Evolutionary conservation across 2,888 invertebrate genomes (phyloP).

Genomic region (Melinaea menophilus): DNA sequence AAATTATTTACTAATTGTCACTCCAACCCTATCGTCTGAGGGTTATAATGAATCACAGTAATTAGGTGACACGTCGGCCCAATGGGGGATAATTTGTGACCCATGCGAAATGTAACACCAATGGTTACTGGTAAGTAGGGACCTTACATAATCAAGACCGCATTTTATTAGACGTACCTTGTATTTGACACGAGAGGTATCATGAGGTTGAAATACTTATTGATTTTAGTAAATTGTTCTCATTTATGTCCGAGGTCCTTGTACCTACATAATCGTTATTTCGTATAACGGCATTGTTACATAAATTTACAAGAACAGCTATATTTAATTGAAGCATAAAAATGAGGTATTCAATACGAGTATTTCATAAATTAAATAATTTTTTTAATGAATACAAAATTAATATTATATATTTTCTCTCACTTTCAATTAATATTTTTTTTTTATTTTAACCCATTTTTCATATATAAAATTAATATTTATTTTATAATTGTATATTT

Average conservation of each 20-base stretch:
- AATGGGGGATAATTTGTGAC: conserved; percentile 60
- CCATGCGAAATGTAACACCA: conserved; percentile 57
- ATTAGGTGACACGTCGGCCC: conserved; percentile 34
- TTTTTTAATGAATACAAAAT: no score
- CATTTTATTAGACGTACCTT: neutral
- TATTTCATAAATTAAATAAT: no score
- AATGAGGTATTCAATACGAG: no score
- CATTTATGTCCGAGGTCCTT: neutral
- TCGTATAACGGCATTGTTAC: no score
- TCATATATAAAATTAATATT: no score
- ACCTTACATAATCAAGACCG: conserved; percentile 7
- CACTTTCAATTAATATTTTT: no score
- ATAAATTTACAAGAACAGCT: no score
- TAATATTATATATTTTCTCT: no score
- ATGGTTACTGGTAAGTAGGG: conserved; percentile 30
- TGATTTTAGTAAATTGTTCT: neutral
- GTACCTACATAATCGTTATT: no score
- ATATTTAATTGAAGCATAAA: no score
- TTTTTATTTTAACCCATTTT: no score
- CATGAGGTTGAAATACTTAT: neutral
- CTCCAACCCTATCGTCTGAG: conserved; percentile 9
- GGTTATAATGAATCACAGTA: conserved; percentile 19
- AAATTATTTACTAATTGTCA: conserved; percentile 10
- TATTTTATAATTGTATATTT: no score
- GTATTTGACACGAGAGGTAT: conserved; percentile 1